Base-by-base conservation (phyloP, 2,113 vertebrate genomes). In the Vombatus ursinus region DNA sequence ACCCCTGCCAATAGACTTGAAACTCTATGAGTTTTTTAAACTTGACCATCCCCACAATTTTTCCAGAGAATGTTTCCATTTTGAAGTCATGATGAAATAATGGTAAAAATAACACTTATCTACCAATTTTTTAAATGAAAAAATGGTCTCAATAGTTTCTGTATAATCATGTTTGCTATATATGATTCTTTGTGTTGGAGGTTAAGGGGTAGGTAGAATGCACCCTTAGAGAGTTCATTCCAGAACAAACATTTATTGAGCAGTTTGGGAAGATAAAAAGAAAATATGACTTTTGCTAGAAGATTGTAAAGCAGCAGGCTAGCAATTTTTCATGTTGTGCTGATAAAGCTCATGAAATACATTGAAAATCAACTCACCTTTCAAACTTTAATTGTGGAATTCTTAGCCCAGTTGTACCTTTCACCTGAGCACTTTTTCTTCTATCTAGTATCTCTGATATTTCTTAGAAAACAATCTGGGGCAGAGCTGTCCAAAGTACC, bases 361-460 rank as follows among this genome's bases (percentile, higher is more conserved):
- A 48, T 44, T 50, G 26, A 96, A 95, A 50, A 90, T 57, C 84
- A 92, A 93, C n/a, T 89, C 37, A 93, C 52, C n/a, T 25, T 2
- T 52, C 24, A 93, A 94, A 94, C 44, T 3, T 24, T 91, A 89
- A 44, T 95, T 93, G 44, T 47, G 7, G 53, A 91, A 51, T 53
- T 93, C 26, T 91, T 89, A 68, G 37, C 91, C 91, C 16, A 91
- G n/a, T 2, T 96, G 96, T 93, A n/a, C 44, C 8, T 94, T 94
- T 90, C 47, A 44, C 48, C 7, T 37, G 31, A 52, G 52, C 94
- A 95, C 9, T 25, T 12, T 28, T 50, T 54, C 25, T 95, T 89
- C 8, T 57, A 57, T n/a, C 68, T 84, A 53, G 47, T 12, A 54
- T 24, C 3, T 90, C 28, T 31, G 23, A 51, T 44, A 37, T 94